A percentile compares a stretch with the other conserved stretches of the same genome.
phyloP scores from a whole-genome alignment of 2,113 vertebrate genomes.

The Ictidomys tridecemlineatus region DNA sequence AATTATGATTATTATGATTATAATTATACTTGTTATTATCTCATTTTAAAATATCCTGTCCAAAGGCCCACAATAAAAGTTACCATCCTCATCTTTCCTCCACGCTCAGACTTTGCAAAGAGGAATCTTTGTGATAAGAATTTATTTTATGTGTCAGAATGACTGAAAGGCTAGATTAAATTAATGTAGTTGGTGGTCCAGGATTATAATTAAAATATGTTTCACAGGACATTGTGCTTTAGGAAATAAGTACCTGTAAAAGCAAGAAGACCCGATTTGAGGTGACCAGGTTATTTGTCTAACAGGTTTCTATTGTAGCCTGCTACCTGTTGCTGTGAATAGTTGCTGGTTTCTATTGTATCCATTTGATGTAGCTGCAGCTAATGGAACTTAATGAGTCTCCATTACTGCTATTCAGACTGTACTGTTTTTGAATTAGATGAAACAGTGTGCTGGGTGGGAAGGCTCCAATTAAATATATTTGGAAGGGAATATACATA shows the following conservation, averaged over 20 bases:
- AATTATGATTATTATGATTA: neutral
- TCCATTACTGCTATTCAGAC: constrained; percentile 69
- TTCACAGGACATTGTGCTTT: constrained; percentile 61
- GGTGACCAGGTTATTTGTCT: constrained; percentile 60
- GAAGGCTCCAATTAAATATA: constrained; percentile 74
- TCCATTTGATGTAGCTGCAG: constrained; percentile 46
- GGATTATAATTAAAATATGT: constrained; percentile 59
- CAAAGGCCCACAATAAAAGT: constrained; percentile 9
- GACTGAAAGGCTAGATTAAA: constrained; percentile 47
- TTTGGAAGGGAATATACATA: constrained; percentile 67
- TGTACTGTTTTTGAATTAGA: constrained; percentile 77
- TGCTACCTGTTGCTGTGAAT: constrained; percentile 71
- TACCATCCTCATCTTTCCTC: neutral
- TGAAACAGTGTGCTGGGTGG: constrained; percentile 63
- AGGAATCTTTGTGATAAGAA: constrained; percentile 5
- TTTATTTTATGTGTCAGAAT: constrained; percentile 51
- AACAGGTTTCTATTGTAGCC: constrained; percentile 40
- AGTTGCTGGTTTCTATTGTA: constrained; percentile 65
- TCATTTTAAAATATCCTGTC: constrained; percentile 8
- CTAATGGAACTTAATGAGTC: constrained; percentile 82
- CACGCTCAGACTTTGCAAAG: neutral
- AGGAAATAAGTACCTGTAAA: constrained; percentile 67
- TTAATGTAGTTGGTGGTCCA: constrained; percentile 12
- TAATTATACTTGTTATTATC: constrained; percentile 7
- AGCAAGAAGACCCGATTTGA: constrained; percentile 44